These are phyloP conservation scores for Hylaeus anthracinus DNA, from an alignment of 1,140 invertebrate species.

Conservation along the genomic window DNA sequence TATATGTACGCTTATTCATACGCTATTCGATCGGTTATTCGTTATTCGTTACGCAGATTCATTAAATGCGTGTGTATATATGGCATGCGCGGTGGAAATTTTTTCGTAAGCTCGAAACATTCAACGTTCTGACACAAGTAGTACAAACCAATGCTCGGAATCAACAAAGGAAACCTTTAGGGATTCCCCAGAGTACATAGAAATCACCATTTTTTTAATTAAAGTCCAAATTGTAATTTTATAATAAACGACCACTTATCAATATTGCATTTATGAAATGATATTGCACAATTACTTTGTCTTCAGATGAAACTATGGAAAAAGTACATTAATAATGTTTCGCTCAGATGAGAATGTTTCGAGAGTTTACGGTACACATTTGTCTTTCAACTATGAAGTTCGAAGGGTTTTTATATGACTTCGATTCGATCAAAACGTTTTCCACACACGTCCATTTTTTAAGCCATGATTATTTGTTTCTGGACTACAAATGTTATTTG, in stretches of 20 bases:
- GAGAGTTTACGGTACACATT: not conserved
- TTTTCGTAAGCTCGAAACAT: constrained; percentile 8
- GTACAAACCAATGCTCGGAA: not conserved
- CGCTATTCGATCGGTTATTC: constrained; percentile 7
- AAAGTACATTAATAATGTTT: no score
- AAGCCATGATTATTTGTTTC: constrained; percentile 16
- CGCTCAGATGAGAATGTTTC: not conserved
- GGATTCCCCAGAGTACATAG: no score
- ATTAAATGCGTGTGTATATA: constrained; percentile 19
- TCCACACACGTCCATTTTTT: not conserved
- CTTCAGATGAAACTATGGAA: no score
- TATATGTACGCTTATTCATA: constrained; percentile 24
- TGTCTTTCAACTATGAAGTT: not conserved
- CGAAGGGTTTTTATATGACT: not conserved
- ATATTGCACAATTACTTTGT: no score
- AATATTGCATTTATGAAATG: no score
- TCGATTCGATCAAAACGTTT: not conserved
- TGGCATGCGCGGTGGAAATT: not conserved
- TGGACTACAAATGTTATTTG: constrained; percentile 12
- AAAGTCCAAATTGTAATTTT: no score
- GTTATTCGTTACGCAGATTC: constrained; percentile 32
- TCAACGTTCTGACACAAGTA: not conserved
- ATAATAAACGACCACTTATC: no score
- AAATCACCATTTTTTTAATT: no score
- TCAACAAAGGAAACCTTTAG: no score